These are phyloP conservation scores for Danio jaintianensis DNA, from an alignment of 2,797 vertebrate genomes.

Conservation along the genomic window DNA sequence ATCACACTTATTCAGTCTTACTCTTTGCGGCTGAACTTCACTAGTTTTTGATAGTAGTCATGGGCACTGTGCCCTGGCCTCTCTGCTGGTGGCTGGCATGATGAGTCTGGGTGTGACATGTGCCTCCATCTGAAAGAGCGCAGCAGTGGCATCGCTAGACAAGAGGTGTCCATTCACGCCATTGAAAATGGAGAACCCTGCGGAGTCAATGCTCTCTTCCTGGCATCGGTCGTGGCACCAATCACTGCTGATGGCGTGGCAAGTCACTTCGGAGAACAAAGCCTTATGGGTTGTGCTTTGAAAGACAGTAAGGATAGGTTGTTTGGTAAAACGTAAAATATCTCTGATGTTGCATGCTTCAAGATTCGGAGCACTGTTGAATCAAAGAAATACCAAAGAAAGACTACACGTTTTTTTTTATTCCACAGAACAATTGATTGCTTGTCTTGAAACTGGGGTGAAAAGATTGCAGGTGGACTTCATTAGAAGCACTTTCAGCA, in stretches of 20 bases:
- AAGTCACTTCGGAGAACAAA: conserved; percentile 71
- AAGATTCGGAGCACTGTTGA: neutral
- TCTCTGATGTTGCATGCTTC: neutral
- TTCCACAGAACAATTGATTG: conserved; percentile 71
- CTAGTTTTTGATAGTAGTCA: conserved; percentile 61
- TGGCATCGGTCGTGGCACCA: conserved; percentile 74
- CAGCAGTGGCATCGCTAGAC: conserved; percentile 78
- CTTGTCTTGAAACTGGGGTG: conserved; percentile 69
- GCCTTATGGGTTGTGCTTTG: conserved; percentile 26
- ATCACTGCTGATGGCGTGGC: conserved; percentile 76
- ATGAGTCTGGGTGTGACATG: conserved; percentile 78
- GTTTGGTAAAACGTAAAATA: conserved; percentile 34
- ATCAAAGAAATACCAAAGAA: conserved; percentile 46
- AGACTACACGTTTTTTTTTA: too few relatives aligned
- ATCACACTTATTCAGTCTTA: neutral
- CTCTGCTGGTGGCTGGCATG: conserved; percentile 77
- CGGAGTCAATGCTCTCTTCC: conserved; percentile 78
- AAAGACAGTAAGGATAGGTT: conserved; percentile 29
- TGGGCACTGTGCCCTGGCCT: conserved; percentile 72
- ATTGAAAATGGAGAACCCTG: conserved; percentile 75
- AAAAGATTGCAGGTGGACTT: conserved; percentile 75
- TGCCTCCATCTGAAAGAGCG: conserved; percentile 76
- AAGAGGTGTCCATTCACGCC: conserved; percentile 77
- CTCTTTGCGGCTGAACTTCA: conserved; percentile 10
- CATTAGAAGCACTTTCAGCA: conserved; percentile 71